Evolutionary conservation across 2,113 vertebrate genomes (phyloP).

Genomic region (Himantopus leucocephalus): DNA sequence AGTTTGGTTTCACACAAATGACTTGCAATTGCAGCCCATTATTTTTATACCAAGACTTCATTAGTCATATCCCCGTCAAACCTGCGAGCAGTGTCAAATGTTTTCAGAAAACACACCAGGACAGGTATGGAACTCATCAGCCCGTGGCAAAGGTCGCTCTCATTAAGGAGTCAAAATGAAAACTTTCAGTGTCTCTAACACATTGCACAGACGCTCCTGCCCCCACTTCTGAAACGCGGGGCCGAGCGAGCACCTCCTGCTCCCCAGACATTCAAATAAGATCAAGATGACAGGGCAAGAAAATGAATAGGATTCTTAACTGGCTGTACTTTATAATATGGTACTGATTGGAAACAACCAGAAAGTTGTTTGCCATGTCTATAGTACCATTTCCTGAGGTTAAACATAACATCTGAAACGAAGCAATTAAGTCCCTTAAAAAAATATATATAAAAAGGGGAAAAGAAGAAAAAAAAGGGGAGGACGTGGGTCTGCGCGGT

Average conservation of each 20-base stretch:
- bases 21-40: conserved; percentile 89
- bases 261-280: conserved; percentile 84
- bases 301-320: conserved; percentile 81
- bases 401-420: conserved; percentile 89
- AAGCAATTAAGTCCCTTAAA: conserved; percentile 82
- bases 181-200: conserved; percentile 97
- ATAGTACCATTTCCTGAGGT: conserved; percentile 89
- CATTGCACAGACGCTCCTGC: conserved; percentile 78
- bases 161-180: conserved; percentile 99
- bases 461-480: neutral
- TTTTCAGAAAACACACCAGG: conserved; percentile 87
- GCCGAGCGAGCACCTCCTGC: conserved; percentile 75
- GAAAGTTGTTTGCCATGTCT: conserved; percentile 82
- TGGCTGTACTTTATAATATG: conserved; percentile 80
- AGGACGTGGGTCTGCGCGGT: neutral
- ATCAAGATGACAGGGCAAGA: conserved; percentile 84
- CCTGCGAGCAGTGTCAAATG: conserved; percentile 87
- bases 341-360: conserved; percentile 81
- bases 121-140: conserved; percentile 99
- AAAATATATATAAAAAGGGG: neutral
- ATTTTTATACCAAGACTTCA: conserved; percentile 95
- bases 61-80: conserved; percentile 98
- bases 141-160: conserved; percentile 92
- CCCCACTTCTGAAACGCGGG: conserved; percentile 73
- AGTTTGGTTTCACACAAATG: conserved; percentile 81